Evolutionary conservation across 2,797 vertebrate species (phyloP), one percentile per base, ranked within the genome.

Genomic region (Ambastaia sidthimunki): DNA sequence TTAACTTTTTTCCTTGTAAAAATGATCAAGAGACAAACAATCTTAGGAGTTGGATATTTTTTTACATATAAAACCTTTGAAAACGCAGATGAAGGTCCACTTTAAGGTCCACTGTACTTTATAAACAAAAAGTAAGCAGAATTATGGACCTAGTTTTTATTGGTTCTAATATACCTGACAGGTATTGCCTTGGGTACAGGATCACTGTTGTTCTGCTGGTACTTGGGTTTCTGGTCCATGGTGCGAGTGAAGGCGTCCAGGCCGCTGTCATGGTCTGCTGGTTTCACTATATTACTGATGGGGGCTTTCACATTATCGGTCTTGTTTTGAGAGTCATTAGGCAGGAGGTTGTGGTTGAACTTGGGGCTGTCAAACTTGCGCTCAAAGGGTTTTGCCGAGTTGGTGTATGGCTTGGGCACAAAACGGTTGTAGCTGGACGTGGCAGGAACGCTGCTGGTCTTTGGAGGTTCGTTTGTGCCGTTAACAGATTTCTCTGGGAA

Each of bases 351-450:
- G 90, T 99, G 98, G 89, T 96, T 98, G 91, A 99, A 98, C 88
- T 99, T 99, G 0, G 97, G 98, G 85, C 96, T 98, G 85, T 99
- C 97, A 69, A 99, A 99, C 91, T 99, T 99, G 90, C 97, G 96
- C 87, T 99, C 94, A 69, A 96, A 98, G 2, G 95, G 95, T 59
- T 96, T 94, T 1, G 95, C 95, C 3, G 95, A 92, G 87, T 90
- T 94, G 54, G 93, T 97, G 83, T 95, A 97, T 12, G 95, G 95
- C 87, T 97, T 97, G 80, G 96, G 92, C 74, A 95, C 94, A 84
- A 97, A 98, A 81, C 93, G 95, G 85, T 93, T 96, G 62, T 96
- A 97, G 80, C 93, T 89, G 10, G 93, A 90, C 16, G 93, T 86
- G 52, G 89, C 66, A 0, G 93, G 81, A 75, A 88, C 91, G 75